Percentiles rank a stretch among this genome's conserved stretches.
Conservation (phyloP, 2,113 vertebrate species). For the Melanerpes aurifrons region DNA sequence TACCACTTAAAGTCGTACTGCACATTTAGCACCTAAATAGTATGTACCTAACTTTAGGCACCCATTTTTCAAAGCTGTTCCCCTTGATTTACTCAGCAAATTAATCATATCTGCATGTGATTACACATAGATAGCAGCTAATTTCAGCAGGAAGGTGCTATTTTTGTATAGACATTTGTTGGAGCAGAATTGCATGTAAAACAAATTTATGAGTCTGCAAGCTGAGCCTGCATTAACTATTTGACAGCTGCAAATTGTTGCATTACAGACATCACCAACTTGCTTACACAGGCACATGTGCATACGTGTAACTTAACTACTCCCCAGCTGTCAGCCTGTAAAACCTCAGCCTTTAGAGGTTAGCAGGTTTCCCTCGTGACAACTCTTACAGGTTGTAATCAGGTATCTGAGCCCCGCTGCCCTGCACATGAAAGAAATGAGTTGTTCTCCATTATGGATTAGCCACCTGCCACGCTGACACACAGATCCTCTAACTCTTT, state of each 20-base stretch:
- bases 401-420: not conserved
- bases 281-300: not conserved
- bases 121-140: constrained; percentile 52
- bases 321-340: not conserved
- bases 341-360: not conserved
- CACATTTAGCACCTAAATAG: constrained; percentile 49
- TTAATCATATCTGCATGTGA: constrained; percentile 69
- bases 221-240: constrained; percentile 27
- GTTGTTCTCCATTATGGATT: not conserved
- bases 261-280: not conserved
- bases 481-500: not conserved
- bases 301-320: not conserved
- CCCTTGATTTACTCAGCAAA: constrained; percentile 57
- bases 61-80: constrained; percentile 36
- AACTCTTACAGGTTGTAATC: not conserved
- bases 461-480: not conserved
- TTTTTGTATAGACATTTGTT: constrained; percentile 58
- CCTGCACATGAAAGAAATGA: not conserved
- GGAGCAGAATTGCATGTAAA: constrained; percentile 2
- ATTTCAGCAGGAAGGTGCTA: constrained; percentile 60
- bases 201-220: constrained; percentile 28
- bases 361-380: not conserved
- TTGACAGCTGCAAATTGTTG: constrained; percentile 18
- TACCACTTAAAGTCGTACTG: constrained; percentile 18
- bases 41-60: constrained; percentile 48